Conservation (phyloP, 1,140 invertebrate genomes). For the Pseudomyrmex concolor region DNA sequence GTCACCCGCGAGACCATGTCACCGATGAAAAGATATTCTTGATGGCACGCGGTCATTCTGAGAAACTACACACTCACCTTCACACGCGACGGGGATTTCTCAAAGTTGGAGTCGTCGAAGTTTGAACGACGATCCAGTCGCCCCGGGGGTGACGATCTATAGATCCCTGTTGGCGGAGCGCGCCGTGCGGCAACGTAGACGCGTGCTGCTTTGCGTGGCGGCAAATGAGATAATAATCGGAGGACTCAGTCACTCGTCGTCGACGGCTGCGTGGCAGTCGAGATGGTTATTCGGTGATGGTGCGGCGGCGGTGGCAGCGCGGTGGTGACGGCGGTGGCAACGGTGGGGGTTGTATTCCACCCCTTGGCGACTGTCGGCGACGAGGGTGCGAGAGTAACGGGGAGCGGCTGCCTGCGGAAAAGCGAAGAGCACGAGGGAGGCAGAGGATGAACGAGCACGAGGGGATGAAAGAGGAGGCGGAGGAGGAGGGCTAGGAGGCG, state of each 20-base stretch:
- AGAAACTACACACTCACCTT: conserved; percentile 65
- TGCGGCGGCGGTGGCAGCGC: conserved; percentile 69
- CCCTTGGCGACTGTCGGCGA: conserved; percentile 76
- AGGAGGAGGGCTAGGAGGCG: conserved; percentile 69
- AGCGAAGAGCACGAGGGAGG: conserved; percentile 39
- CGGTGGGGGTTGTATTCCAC: conserved; percentile 80
- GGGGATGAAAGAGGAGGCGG: conserved; percentile 44
- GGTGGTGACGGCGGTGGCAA: conserved; percentile 71
- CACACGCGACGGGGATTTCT: conserved; percentile 46
- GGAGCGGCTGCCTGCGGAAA: conserved; percentile 30
- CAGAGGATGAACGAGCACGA: conserved; percentile 35
- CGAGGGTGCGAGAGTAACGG: conserved; percentile 61
- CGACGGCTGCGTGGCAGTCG: conserved; percentile 68
- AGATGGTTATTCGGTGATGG: conserved; percentile 59
- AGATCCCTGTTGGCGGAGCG: conserved; percentile 25
- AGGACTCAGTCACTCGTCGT: conserved; percentile 79
- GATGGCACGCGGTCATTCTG: not conserved
- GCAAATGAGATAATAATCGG: conserved; percentile 85
- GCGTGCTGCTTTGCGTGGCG: conserved; percentile 76
- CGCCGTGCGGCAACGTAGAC: conserved; percentile 16
- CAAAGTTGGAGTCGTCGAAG: conserved; percentile 4
- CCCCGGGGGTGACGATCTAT: conserved; percentile 61
- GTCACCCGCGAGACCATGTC: not conserved
- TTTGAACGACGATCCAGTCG: conserved; percentile 38
- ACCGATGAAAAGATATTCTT: not conserved